A percentile compares a stretch with the other conserved stretches of the same genome.
Conservation (phyloP, 2,113 vertebrate species). For the Cryptotis parvus region DNA sequence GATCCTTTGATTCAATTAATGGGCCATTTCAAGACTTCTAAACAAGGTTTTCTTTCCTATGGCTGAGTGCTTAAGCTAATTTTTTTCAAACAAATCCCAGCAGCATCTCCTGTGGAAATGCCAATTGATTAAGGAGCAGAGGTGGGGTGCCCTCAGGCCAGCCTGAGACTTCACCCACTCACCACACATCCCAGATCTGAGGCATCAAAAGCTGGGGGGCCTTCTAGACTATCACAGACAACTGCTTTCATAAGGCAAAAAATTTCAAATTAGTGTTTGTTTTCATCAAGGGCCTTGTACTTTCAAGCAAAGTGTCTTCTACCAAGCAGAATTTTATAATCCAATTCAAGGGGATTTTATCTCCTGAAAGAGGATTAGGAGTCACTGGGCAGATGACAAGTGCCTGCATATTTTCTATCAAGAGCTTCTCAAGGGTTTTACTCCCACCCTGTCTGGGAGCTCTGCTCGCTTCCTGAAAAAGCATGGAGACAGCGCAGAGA, state of each 20-base stretch:
- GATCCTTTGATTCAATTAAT: constrained; percentile 12
- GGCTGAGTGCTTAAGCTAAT: constrained; percentile 15
- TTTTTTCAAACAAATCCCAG: not conserved
- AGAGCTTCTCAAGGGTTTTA: constrained; percentile 60
- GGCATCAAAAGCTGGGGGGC: not conserved
- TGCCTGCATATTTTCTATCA: constrained; percentile 61
- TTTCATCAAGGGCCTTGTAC: constrained; percentile 75
- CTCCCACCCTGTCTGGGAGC: constrained; percentile 8
- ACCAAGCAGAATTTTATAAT: constrained; percentile 73
- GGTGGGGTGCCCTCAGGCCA: not conserved
- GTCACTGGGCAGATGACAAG: constrained; percentile 68
- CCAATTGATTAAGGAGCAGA: not conserved
- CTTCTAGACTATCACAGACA: not conserved
- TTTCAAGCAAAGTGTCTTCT: constrained; percentile 67
- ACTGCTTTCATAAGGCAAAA: constrained; percentile 49
- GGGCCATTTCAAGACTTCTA: not conserved
- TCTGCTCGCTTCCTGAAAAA: constrained; percentile 48
- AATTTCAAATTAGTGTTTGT: constrained; percentile 68
- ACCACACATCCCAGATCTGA: not conserved
- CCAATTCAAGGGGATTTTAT: constrained; percentile 75
- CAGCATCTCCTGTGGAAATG: not conserved
- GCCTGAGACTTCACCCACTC: not conserved
- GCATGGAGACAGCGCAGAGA: constrained; percentile 30
- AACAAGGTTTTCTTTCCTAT: constrained; percentile 25
- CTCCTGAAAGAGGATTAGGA: constrained; percentile 73